phyloP scores from a whole-genome alignment of 2,888 invertebrate species.

The Mycalesis mineus region DNA sequence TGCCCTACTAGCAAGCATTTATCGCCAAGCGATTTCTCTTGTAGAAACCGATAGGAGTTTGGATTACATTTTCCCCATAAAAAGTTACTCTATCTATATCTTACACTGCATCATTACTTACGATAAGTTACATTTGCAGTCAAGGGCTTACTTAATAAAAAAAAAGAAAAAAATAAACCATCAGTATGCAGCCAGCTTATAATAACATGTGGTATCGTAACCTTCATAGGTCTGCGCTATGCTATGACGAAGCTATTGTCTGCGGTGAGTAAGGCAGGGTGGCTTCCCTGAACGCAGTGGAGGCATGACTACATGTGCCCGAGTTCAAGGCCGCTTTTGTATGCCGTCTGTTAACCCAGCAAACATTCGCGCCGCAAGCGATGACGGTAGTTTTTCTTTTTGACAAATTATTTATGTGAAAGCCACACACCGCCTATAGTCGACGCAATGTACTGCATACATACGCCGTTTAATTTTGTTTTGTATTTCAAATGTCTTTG shows the following conservation, averaged over 20 bases:
- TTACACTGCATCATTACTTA: no score
- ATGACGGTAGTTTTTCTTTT: conserved; percentile 20
- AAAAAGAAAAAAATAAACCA: neutral
- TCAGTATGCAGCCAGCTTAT: conserved; percentile 5
- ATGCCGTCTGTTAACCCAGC: conserved; percentile 22
- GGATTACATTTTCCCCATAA: no score
- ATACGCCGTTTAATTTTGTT: neutral
- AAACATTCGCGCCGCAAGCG: conserved; percentile 20
- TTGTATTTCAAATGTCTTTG: neutral
- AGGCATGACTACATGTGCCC: conserved; percentile 44
- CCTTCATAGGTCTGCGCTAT: conserved; percentile 45
- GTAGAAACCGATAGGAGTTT: no score
- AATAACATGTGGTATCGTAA: conserved; percentile 30
- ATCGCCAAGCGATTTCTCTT: no score
- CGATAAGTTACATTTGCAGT: no score
- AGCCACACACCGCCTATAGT: neutral
- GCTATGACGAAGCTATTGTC: conserved; percentile 69
- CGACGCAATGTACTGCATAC: neutral
- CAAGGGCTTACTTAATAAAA: no score
- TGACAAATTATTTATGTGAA: neutral
- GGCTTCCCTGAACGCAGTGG: conserved; percentile 40
- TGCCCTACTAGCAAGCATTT: no score
- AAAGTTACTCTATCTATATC: no score
- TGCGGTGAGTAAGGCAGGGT: conserved; percentile 65
- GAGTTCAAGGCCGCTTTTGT: conserved; percentile 50